A percentile compares a stretch with the other conserved stretches of the same genome.
Evolutionary conservation across 2,113 vertebrate species (phyloP).

Genomic region (Phalacrocorax carbo): DNA sequence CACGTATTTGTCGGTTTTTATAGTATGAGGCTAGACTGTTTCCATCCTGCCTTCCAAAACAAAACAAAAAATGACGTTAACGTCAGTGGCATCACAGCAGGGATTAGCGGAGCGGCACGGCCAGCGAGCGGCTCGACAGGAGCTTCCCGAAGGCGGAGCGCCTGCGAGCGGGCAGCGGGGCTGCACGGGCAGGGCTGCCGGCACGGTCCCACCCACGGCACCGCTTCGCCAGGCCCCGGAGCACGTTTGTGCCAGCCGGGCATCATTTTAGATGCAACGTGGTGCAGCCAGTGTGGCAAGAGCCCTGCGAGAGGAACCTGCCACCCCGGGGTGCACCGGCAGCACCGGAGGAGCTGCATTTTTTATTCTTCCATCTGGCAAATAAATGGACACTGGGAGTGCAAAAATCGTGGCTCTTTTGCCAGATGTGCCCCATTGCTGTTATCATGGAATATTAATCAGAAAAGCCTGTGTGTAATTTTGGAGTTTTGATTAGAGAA

Average conservation of each 20-base stretch:
- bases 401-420: conserved; percentile 33
- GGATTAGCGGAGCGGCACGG: fast-evolving
- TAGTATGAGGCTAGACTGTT: conserved; percentile 9
- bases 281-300: not conserved
- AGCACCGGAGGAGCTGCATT: not conserved
- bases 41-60: conserved; percentile 24
- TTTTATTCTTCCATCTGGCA: conserved; percentile 60
- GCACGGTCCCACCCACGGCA: fast-evolving
- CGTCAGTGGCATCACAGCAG: fast-evolving
- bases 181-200: not conserved
- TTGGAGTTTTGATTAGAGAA: conserved; percentile 80
- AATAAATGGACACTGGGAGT: conserved; percentile 44
- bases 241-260: not conserved
- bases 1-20: not conserved
- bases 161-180: not conserved
- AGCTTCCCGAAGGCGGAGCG: not conserved
- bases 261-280: not conserved
- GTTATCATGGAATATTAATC: conserved; percentile 81
- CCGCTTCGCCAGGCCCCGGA: not conserved
- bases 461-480: conserved; percentile 77
- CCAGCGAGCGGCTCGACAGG: fast-evolving
- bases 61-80: not conserved
- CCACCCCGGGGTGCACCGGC: fast-evolving
- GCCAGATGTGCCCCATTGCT: conserved; percentile 76
- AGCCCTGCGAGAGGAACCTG: not conserved